Conservation (phyloP, 2,797 vertebrate species). For the Spatula versicolor region DNA sequence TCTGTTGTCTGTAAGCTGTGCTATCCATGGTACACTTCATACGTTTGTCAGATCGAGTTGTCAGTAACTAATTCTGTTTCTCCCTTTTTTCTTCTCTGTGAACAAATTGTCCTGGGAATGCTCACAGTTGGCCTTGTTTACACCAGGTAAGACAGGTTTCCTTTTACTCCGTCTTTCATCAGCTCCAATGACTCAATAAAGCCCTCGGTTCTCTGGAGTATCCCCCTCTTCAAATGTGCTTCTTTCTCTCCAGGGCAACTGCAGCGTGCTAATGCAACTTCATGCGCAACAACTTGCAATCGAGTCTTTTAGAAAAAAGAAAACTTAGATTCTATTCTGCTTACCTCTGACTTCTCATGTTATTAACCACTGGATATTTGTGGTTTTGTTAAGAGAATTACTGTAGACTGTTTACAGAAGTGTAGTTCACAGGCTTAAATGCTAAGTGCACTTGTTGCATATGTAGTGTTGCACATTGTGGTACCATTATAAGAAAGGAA, state of each 20-base stretch:
- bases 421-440: neutral
- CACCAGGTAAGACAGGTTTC: constrained; percentile 89
- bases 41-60: neutral
- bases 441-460: neutral
- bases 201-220: constrained; percentile 53
- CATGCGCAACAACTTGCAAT: neutral
- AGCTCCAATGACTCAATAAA: constrained; percentile 71
- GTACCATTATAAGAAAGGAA: neutral
- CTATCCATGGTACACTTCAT: neutral
- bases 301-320: neutral
- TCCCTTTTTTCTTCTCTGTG: constrained; percentile 23
- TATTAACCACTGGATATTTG: neutral
- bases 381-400: neutral
- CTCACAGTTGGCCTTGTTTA: constrained; percentile 95
- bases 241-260: constrained; percentile 21
- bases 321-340: neutral
- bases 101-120: constrained; percentile 64
- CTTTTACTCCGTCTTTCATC: constrained; percentile 79
- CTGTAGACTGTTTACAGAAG: neutral
- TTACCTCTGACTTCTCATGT: neutral
- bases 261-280: neutral
- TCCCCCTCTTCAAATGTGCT: constrained; percentile 8
- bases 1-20: neutral
- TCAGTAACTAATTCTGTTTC: constrained; percentile 39
- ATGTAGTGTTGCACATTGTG: neutral